Percentiles rank a stretch among this genome's conserved stretches.
These are phyloP conservation scores for Sericinus montela DNA, from an alignment of 2,888 invertebrate species.

Conservation along the genomic window DNA sequence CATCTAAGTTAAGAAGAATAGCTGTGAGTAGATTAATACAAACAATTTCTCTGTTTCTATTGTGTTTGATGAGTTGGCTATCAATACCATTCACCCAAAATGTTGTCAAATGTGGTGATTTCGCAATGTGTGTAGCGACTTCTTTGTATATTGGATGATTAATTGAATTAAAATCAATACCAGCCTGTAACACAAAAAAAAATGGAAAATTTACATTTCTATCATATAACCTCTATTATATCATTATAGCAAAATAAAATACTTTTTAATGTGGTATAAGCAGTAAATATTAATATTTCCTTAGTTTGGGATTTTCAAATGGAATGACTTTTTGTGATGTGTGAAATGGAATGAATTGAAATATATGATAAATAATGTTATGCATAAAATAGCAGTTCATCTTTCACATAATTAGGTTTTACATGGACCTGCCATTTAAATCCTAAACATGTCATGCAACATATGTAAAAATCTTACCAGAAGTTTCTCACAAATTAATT, in stretches of 20 bases:
- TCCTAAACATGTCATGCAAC: too few species aligned
- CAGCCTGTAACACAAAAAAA: conserved; percentile 75
- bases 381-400: too few species aligned
- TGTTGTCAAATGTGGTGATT: conserved; percentile 65
- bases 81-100: conserved; percentile 80
- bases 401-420: too few species aligned
- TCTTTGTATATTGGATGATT: conserved; percentile 83
- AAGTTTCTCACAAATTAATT: conserved; percentile 78
- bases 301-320: too few species aligned
- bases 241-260: too few species aligned
- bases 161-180: conserved; percentile 76
- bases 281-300: too few species aligned
- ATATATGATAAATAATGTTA: too few species aligned
- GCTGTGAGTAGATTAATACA: conserved; percentile 79
- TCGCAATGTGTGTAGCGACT: conserved; percentile 75
- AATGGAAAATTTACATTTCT: not conserved
- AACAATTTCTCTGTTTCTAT: conserved; percentile 80
- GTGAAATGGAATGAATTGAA: too few species aligned
- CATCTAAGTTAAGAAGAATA: conserved; percentile 69
- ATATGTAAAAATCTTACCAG: conserved; percentile 67
- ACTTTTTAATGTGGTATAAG: too few species aligned
- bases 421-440: too few species aligned
- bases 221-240: too few species aligned
- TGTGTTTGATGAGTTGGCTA: conserved; percentile 62
- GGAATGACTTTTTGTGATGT: too few species aligned